Conservation (phyloP, 2,113 vertebrate genomes). For the Morphnarchus princeps region DNA sequence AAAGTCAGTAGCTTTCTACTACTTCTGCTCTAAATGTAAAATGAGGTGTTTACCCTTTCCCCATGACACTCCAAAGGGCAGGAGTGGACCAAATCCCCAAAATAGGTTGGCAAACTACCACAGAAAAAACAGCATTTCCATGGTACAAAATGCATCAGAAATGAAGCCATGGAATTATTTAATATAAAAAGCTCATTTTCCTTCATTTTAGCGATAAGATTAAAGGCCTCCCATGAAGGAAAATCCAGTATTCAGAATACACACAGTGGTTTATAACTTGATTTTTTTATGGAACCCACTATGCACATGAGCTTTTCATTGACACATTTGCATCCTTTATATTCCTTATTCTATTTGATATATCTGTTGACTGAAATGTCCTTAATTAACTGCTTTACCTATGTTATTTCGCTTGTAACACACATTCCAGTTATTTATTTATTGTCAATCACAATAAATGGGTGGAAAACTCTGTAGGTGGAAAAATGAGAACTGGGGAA, state of each 20-base stretch:
- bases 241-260: not conserved
- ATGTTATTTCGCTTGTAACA: not conserved
- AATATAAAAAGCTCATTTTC: not conserved
- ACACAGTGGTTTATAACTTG: not conserved
- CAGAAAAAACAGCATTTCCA: not conserved
- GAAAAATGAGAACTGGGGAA: not conserved
- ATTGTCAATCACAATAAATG: not conserved
- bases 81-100: not conserved
- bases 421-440: constrained; percentile 4
- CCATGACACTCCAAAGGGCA: not conserved
- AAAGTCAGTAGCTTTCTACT: not conserved
- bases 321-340: not conserved
- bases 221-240: not conserved
- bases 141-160: not conserved
- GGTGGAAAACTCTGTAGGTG: not conserved
- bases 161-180: not conserved
- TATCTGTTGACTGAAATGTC: not conserved
- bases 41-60: not conserved
- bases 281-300: not conserved
- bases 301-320: not conserved
- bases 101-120: not conserved
- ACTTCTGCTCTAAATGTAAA: not conserved
- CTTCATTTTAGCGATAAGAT: not conserved
- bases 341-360: not conserved
- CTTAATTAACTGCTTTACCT: not conserved